Base-by-base conservation (phyloP, 2,888 invertebrate species). In the Eupithecia centaureata region DNA sequence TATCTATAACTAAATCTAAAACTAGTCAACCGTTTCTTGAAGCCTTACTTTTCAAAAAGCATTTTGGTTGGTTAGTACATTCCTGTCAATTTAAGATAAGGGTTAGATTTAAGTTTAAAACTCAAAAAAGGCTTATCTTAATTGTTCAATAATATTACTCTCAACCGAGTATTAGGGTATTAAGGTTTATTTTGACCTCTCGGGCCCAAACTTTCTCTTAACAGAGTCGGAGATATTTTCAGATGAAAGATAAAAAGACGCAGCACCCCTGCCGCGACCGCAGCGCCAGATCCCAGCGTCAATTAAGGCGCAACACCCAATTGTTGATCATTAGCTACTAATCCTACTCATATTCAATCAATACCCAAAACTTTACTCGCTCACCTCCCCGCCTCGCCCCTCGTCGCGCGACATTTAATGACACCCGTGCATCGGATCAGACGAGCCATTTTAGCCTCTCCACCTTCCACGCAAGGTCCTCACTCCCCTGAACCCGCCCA, bases 331-430 rank as follows among this genome's bases (percentile, higher is more conserved):
- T 92, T 92, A 92, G 90, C 86, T 86, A 88, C 88, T 93, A 92
- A 93, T 93, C 92, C 92, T 82, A 78, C 89, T 92, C 91, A 92
- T 92, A 92, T 92, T 92, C 92, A 93, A 93, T 93, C 92, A 92
- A 93, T 93, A 93, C 92, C 93, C 93, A 92, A 93, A 93, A 92
- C 92, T 92, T 92, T 91, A 90, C 88, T 92, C 91, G 90, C 90
- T 92, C 91, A 90, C 92, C 92, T 89, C 91, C 88, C 87, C 92
- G 81, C 87, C 85, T 82, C 87, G 76, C 88, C 92, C 91, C 92
- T 86, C 91, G 87, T 86, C 90, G 91, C 91, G 90, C 93, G 92
- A 93, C 93, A 92, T 93, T 93, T 93, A 93, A 93, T 93, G 93
- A 93, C 93, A 93, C 92, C 92, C 92, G 92, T 93, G 92, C 92